phyloP scores from a whole-genome alignment of 2,888 invertebrate genomes.

The Cryptocheilus praepositus region DNA sequence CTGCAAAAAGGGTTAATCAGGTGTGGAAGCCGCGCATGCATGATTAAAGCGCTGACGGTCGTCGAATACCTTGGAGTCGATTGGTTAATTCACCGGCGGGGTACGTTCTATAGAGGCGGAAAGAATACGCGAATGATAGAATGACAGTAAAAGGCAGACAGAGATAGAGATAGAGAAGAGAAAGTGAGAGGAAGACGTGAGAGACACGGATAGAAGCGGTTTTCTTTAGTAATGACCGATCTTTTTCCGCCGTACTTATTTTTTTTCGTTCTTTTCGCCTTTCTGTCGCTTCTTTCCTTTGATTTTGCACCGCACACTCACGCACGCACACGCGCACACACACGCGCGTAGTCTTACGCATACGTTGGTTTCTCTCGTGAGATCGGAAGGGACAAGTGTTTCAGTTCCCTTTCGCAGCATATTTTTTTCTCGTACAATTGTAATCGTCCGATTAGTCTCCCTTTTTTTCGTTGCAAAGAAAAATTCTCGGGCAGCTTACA shows the following conservation, averaged over 20 bases:
- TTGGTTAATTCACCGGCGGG: not conserved
- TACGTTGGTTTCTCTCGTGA: slow-evolving; percentile 9
- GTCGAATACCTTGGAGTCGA: too few species aligned
- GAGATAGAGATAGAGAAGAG: slow-evolving; percentile 23
- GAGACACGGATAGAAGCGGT: too few species aligned
- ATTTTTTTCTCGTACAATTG: not conserved
- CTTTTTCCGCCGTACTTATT: not conserved
- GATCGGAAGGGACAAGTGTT: slow-evolving; percentile 2
- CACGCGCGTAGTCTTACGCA: slow-evolving; percentile 45
- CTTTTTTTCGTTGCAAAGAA: not conserved
- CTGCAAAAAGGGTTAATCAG: not conserved
- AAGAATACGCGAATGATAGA: slow-evolving; percentile 1
- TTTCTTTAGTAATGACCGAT: slow-evolving; percentile 4
- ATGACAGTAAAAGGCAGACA: slow-evolving; percentile 1
- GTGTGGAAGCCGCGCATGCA: slow-evolving; percentile 1
- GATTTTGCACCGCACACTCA: slow-evolving; percentile 71
- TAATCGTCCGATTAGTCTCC: not conserved
- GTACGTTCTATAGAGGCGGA: not conserved
- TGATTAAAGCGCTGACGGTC: not conserved
- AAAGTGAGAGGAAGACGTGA: slow-evolving; percentile 1
- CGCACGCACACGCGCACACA: slow-evolving; percentile 49
- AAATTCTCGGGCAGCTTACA: slow-evolving; percentile 53
- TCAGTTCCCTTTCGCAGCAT: not conserved
- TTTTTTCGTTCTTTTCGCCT: slow-evolving; percentile 8
- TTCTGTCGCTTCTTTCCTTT: slow-evolving; percentile 23